Percentiles rank a stretch among this genome's conserved stretches.
phyloP scores from a whole-genome alignment of 2,113 vertebrate species.

The Oncorhynchus gorbuscha region DNA sequence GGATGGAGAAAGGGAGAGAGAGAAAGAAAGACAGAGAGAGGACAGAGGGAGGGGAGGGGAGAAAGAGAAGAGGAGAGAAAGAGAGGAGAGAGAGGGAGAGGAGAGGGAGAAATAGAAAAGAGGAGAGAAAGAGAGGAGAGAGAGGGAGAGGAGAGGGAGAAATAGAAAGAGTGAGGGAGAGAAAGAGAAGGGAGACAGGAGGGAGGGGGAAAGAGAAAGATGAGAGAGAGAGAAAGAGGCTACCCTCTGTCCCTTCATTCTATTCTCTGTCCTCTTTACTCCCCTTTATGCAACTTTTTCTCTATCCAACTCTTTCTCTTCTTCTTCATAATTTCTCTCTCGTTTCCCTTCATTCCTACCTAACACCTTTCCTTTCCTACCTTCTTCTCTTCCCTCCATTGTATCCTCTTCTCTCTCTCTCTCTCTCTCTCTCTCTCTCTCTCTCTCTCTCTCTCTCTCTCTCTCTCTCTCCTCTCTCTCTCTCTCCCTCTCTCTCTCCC shows the following conservation, averaged over 20 bases:
- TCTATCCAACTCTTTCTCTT: not conserved
- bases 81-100: conserved; percentile 53
- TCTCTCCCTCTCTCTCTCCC: conserved; percentile 17
- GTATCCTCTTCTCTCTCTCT: no score
- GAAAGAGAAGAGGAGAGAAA: no score
- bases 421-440: no score
- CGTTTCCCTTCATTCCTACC: not conserved
- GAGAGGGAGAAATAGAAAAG: not conserved
- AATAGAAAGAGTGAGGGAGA: no score
- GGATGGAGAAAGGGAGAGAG: not conserved
- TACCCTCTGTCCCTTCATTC: not conserved
- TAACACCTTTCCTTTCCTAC: not conserved
- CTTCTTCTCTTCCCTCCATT: conserved; percentile 10
- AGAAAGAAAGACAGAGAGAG: no score
- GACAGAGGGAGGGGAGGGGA: no score
- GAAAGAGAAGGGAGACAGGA: conserved; percentile 38
- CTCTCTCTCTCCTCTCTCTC: conserved; percentile 13
- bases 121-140: no score
- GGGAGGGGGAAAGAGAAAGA: no score
- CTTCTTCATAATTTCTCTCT: not conserved
- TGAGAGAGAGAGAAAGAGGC: no score
- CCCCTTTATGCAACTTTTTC: not conserved
- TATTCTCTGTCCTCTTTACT: not conserved
- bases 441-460: not conserved
- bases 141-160: no score